Conservation (phyloP, 1,140 invertebrate species). For the Radopholus similis region DNA sequence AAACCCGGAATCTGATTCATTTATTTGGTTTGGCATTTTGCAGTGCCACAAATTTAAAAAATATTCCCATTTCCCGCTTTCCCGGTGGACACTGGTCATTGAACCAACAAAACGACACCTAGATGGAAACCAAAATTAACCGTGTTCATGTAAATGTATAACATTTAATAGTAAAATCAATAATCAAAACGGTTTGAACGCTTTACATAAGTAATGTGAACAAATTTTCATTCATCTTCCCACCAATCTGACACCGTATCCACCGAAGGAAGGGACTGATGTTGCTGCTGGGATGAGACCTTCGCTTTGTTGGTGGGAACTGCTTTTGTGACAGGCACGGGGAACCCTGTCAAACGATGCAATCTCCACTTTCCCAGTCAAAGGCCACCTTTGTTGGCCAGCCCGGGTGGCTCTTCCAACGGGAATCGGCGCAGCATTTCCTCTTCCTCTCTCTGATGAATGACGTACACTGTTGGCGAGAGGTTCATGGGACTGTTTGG, state of each 20-base stretch:
- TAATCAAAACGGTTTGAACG: too few relatives aligned
- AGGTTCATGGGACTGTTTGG: neutral
- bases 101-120: too few relatives aligned
- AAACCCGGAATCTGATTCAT: too few relatives aligned
- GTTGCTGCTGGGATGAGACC: neutral
- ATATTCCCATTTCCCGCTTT: too few relatives aligned
- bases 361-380: neutral
- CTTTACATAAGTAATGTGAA: neutral
- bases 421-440: too few relatives aligned
- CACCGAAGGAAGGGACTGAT: neutral
- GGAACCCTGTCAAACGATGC: neutral
- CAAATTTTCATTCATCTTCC: neutral
- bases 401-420: too few relatives aligned
- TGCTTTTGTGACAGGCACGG: neutral
- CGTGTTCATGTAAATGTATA: too few relatives aligned
- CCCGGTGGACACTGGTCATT: too few relatives aligned
- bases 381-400: neutral
- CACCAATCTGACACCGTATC: neutral
- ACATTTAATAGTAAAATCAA: too few relatives aligned
- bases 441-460: neutral
- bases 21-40: too few relatives aligned
- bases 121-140: too few relatives aligned
- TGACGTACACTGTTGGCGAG: neutral
- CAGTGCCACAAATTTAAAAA: too few relatives aligned
- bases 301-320: neutral